These are phyloP conservation scores for Atrichornis clamosus DNA, from an alignment of 2,113 vertebrate species.

Conservation along the genomic window DNA sequence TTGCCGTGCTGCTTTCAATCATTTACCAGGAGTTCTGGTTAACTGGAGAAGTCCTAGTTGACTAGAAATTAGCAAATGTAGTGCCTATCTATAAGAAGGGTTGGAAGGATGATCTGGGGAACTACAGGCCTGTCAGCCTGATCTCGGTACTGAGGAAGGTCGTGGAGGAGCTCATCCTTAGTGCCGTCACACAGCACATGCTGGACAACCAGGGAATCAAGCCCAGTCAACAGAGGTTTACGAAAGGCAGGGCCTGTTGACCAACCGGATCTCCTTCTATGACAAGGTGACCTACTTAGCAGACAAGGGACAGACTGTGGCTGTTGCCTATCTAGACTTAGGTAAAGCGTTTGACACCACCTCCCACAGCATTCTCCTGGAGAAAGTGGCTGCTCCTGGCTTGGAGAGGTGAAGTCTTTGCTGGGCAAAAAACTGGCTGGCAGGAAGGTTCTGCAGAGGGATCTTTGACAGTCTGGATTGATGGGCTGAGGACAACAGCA, in stretches of 20 bases:
- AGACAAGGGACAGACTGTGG: background rate
- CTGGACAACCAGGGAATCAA: background rate
- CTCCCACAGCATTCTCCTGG: background rate
- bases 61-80: background rate
- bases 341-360: fast-evolving
- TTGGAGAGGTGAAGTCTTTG: background rate
- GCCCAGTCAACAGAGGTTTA: background rate
- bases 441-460: background rate
- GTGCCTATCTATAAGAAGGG: background rate
- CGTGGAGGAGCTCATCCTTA: background rate
- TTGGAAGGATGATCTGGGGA: fast-evolving
- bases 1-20: fast-evolving
- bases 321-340: background rate
- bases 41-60: background rate
- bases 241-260: background rate
- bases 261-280: background rate
- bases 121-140: background rate
- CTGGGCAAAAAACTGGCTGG: background rate
- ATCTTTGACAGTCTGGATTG: background rate
- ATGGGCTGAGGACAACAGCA: background rate
- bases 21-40: background rate
- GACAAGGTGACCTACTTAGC: background rate
- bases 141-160: background rate
- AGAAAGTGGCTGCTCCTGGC: background rate
- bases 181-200: background rate